Conservation (phyloP, 2,888 invertebrate species). For the Rambutsinella grinnellia region DNA sequence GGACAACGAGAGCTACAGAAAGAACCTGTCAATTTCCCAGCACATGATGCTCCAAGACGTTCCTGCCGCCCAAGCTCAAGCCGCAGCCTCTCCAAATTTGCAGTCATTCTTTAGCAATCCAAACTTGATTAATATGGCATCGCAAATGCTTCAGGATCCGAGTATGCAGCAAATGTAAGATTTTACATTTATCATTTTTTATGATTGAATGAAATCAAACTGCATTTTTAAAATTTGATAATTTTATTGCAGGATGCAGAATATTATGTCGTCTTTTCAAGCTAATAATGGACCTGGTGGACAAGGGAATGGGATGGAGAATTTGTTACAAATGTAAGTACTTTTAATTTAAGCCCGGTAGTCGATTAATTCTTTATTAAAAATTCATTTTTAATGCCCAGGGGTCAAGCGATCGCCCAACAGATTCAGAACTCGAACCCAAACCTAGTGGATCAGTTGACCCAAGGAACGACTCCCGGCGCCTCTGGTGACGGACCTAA, state of each 20-base stretch:
- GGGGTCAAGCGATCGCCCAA: conserved; percentile 84
- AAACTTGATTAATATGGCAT: conserved; percentile 85
- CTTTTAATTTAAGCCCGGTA: not conserved
- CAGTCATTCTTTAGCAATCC: conserved; percentile 82
- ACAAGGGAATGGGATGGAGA: conserved; percentile 53
- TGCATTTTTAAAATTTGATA: no score
- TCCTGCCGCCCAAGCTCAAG: conserved; percentile 67
- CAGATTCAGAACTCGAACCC: conserved; percentile 88
- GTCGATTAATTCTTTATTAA: not conserved
- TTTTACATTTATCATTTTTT: no score
- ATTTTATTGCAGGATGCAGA: conserved; percentile 57
- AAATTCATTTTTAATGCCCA: conserved; percentile 71
- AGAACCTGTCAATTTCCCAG: conserved; percentile 78
- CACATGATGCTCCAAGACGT: conserved; percentile 78
- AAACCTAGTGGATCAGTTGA: conserved; percentile 82
- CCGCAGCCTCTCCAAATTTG: conserved; percentile 68
- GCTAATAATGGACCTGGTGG: conserved; percentile 21
- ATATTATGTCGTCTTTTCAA: conserved; percentile 61
- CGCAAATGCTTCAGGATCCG: conserved; percentile 87
- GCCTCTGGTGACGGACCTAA: conserved; percentile 18
- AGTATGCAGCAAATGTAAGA: conserved; percentile 82
- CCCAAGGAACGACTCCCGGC: conserved; percentile 67
- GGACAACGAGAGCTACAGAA: conserved; percentile 88
- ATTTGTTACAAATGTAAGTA: conserved; percentile 62
- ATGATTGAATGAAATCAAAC: not conserved